Conservation (phyloP, 2,888 invertebrate species). For the Acanthosepion esculentum region DNA sequence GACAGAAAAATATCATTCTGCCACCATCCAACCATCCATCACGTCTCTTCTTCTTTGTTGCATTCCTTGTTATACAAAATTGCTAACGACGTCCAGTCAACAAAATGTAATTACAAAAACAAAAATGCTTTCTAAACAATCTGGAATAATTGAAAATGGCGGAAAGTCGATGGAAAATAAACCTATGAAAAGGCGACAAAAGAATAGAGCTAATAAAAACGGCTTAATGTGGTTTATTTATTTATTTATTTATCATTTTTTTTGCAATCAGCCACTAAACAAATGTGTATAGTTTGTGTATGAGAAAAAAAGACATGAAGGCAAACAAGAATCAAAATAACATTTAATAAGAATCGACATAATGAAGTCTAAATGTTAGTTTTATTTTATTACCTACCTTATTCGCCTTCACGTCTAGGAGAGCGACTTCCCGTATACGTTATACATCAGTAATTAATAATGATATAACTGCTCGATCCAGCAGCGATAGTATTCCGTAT, state of each 20-base stretch:
- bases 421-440: background rate
- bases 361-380: background rate
- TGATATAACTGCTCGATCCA: background rate
- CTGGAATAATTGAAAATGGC: background rate
- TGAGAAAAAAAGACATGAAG: background rate
- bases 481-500: background rate
- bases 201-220: background rate
- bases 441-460: background rate
- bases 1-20: background rate
- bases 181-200: background rate
- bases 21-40: background rate
- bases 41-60: background rate
- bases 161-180: background rate
- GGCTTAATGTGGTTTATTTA: background rate
- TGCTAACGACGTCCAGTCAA: background rate
- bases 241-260: too few species aligned
- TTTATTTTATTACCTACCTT: background rate
- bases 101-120: background rate
- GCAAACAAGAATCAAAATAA: background rate
- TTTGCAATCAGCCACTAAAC: background rate
- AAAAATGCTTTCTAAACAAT: background rate
- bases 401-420: background rate
- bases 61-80: background rate
- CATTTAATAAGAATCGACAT: background rate
- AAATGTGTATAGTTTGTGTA: background rate